Conservation (phyloP, 2,797 vertebrate species). For the Nasua narica region DNA sequence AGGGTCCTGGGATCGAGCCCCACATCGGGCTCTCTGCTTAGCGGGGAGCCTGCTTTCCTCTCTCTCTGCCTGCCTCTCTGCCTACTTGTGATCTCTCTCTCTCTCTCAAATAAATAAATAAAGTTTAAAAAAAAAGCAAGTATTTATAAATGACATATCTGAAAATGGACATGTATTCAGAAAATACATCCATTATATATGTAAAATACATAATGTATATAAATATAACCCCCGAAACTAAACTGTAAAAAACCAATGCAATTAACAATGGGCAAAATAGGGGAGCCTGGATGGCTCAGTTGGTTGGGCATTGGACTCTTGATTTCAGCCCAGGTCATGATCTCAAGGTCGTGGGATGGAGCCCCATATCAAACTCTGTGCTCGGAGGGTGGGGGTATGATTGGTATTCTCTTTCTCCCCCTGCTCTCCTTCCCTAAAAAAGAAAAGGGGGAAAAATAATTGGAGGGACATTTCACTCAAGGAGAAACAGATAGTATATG, state of each 20-base stretch:
- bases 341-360: neutral
- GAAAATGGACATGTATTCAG: neutral
- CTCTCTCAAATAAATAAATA: no score
- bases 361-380: neutral
- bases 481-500: neutral
- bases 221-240: neutral
- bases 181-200: neutral
- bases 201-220: neutral
- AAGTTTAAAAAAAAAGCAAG: no score
- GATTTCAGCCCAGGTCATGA: neutral
- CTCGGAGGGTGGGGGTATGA: rapidly evolving
- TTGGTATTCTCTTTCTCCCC: neutral
- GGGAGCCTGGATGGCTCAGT: neutral
- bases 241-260: neutral
- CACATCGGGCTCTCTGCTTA: no score
- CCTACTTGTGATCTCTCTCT: no score
- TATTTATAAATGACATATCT: neutral
- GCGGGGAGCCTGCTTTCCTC: no score
- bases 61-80: no score
- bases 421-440: neutral
- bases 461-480: neutral
- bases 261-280: neutral
- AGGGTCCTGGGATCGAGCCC: no score
- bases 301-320: neutral
- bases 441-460: neutral